phyloP scores from a whole-genome alignment of 2,113 vertebrate genomes.

The Pelusios castaneus region DNA sequence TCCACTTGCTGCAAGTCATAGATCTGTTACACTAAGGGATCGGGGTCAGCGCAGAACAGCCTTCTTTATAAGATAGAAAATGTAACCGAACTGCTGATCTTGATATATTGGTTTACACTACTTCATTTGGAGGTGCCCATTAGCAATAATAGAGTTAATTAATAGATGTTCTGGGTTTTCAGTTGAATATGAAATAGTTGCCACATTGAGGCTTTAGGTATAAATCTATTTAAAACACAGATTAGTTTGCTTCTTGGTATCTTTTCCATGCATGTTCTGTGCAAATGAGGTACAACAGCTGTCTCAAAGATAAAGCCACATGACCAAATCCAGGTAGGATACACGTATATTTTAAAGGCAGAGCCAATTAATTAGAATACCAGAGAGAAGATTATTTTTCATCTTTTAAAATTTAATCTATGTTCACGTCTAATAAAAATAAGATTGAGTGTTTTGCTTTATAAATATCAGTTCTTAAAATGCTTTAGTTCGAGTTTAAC shows the following conservation, averaged over 20 bases:
- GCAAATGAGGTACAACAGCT: conserved; percentile 26
- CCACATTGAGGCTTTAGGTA: not conserved
- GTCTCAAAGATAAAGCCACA: conserved; percentile 14
- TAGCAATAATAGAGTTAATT: conserved; percentile 50
- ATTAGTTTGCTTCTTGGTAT: not conserved
- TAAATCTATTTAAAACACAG: conserved; percentile 11
- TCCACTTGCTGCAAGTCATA: conserved; percentile 3
- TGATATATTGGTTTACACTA: conserved; percentile 21
- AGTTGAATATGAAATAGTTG: conserved; percentile 9
- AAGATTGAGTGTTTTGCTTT: not conserved
- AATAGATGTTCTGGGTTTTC: conserved; percentile 14
- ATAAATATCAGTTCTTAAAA: not conserved
- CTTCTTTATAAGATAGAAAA: conserved; percentile 13
- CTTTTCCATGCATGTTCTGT: conserved; percentile 27
- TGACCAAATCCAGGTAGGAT: conserved; percentile 46
- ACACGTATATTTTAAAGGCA: conserved; percentile 30
- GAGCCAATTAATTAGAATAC: conserved; percentile 46
- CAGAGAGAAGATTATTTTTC: not conserved
- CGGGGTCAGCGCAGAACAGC: conserved; percentile 7
- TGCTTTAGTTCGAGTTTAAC: not conserved
- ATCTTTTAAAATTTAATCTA: not conserved
- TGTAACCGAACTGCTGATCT: not conserved
- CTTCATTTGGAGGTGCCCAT: conserved; percentile 49
- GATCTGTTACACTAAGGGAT: not conserved
- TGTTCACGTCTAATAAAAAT: not conserved